Percentiles rank a stretch among this genome's conserved stretches.
These are phyloP conservation scores for Caenorhabditis sp. DNA, from an alignment of 2,888 invertebrate species.

Conservation along the genomic window DNA sequence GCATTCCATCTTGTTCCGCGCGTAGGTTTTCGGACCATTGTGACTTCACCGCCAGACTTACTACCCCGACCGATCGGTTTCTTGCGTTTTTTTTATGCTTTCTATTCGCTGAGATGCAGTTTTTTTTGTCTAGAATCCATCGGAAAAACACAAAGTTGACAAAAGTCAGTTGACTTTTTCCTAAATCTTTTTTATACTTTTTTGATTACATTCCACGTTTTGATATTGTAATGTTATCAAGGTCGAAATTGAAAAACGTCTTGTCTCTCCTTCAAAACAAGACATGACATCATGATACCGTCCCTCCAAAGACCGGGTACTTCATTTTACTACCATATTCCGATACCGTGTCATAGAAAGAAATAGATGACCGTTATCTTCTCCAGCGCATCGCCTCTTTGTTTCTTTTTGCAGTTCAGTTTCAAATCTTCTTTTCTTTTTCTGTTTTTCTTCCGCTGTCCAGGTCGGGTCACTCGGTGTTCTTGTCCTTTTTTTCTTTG, in stretches of 20 bases:
- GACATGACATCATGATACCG: slow-evolving; percentile 13
- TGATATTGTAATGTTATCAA: slow-evolving; percentile 8
- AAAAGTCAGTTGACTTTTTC: too few species aligned
- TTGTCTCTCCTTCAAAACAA: background rate
- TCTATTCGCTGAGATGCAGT: background rate
- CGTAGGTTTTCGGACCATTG: slow-evolving; percentile 20
- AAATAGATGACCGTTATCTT: slow-evolving; percentile 8
- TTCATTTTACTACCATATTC: slow-evolving; percentile 1
- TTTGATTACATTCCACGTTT: background rate
- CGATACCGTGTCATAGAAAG: slow-evolving; percentile 7
- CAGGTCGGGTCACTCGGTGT: too few species aligned
- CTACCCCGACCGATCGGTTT: too few species aligned
- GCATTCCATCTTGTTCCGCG: slow-evolving; percentile 41
- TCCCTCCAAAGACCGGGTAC: too few species aligned
- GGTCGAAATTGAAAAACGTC: background rate
- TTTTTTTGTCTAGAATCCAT: background rate
- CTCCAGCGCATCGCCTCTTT: slow-evolving; percentile 7
- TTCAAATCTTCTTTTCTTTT: too few species aligned
- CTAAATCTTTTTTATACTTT: too few species aligned
- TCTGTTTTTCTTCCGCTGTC: too few species aligned
- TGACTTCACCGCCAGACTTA: background rate
- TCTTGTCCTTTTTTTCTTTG: slow-evolving; percentile 14
- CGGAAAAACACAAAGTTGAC: too few species aligned
- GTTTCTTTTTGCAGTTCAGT: slow-evolving; percentile 24
- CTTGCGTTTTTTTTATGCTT: too few species aligned